Evolutionary conservation across 2,888 invertebrate genomes (phyloP).

Genomic region (Sminthurides aquaticus): DNA sequence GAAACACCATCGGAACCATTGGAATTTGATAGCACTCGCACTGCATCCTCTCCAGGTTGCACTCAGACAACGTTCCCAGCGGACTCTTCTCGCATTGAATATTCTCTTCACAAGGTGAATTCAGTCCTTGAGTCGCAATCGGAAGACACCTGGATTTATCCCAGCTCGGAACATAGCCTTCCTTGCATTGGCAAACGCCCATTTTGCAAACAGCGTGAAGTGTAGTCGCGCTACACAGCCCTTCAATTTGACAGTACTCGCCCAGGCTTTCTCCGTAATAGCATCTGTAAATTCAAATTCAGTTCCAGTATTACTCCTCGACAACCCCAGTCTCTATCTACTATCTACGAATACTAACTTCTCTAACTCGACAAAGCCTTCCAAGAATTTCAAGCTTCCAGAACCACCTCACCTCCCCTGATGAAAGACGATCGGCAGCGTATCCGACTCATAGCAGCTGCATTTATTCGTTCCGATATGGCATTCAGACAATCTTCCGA

Average conservation of each 20-base stretch:
- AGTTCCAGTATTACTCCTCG: background rate
- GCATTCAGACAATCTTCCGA: constrained; percentile 40
- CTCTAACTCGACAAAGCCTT: too few relatives aligned
- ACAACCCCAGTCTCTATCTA: background rate
- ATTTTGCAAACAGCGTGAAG: constrained; percentile 33
- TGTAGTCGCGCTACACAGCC: constrained; percentile 37
- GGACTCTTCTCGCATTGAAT: constrained; percentile 39
- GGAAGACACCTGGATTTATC: constrained; percentile 40
- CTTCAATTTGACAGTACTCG: constrained; percentile 41
- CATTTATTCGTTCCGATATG: constrained; percentile 30
- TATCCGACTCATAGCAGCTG: constrained; percentile 40
- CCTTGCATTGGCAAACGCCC: constrained; percentile 37
- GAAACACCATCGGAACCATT: constrained; percentile 37
- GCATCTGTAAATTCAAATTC: constrained; percentile 27
- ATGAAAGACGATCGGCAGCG: constrained; percentile 40
- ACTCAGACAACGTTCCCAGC: constrained; percentile 37
- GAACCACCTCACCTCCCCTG: constrained; percentile 40
- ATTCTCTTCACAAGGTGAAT: constrained; percentile 39
- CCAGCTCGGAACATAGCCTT: constrained; percentile 36
- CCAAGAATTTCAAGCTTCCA: too few relatives aligned
- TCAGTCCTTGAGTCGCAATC: constrained; percentile 36
- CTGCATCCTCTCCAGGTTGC: constrained; percentile 36
- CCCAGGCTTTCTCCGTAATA: constrained; percentile 42
- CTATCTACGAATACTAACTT: too few relatives aligned
- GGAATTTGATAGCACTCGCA: constrained; percentile 40